phyloP scores from a whole-genome alignment of 2,888 invertebrate genomes.

The Sphaerophoria rueppellii region DNA sequence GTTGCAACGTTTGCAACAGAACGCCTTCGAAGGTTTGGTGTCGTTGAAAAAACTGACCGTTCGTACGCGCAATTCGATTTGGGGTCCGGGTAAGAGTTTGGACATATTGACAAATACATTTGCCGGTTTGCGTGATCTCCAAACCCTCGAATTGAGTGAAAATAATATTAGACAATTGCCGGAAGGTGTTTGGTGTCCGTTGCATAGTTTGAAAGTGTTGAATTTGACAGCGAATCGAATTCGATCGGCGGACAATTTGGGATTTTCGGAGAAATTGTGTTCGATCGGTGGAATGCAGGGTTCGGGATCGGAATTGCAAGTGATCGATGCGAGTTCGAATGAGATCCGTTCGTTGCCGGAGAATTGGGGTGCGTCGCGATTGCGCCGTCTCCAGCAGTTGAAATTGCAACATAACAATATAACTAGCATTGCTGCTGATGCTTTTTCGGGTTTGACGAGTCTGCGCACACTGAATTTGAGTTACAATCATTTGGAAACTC shows the following conservation, averaged over 20 bases:
- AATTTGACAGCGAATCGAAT: slow-evolving; percentile 94
- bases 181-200: slow-evolving; percentile 89
- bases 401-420: slow-evolving; percentile 93
- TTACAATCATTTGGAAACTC: slow-evolving; percentile 90
- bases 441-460: slow-evolving; percentile 90
- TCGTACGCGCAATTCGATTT: slow-evolving; percentile 90
- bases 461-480: slow-evolving; percentile 93
- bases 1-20: slow-evolving; percentile 88
- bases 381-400: slow-evolving; percentile 90
- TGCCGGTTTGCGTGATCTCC: slow-evolving; percentile 90
- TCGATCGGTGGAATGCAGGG: slow-evolving; percentile 83
- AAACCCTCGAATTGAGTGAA: slow-evolving; percentile 90
- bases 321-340: slow-evolving; percentile 91
- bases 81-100: slow-evolving; percentile 89
- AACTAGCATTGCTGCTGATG: slow-evolving; percentile 89
- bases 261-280: slow-evolving; percentile 84
- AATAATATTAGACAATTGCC: slow-evolving; percentile 93
- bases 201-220: slow-evolving; percentile 90
- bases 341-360: slow-evolving; percentile 89
- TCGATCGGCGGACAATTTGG: slow-evolving; percentile 89
- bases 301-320: slow-evolving; percentile 87
- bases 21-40: slow-evolving; percentile 90
- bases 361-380: slow-evolving; percentile 88
- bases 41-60: slow-evolving; percentile 90
- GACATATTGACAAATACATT: slow-evolving; percentile 89